Evolutionary conservation across 2,113 vertebrate species (phyloP).

Genomic region (Maccullochella peelii): DNA sequence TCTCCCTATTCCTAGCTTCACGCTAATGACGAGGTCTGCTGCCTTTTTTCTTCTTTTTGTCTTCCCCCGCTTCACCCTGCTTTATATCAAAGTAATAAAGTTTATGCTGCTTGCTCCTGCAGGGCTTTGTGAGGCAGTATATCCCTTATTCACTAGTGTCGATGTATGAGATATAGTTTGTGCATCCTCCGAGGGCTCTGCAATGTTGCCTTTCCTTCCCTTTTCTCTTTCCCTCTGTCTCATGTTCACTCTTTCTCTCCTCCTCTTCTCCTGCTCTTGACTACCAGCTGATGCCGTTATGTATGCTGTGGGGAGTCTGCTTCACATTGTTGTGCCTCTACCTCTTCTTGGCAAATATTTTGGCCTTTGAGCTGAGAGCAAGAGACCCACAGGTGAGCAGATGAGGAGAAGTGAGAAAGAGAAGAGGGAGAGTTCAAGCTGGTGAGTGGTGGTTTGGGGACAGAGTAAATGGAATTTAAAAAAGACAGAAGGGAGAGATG

Average conservation of each 20-base stretch:
- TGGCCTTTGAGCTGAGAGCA: conserved; percentile 44
- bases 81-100: conserved; percentile 51
- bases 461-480: conserved; percentile 3
- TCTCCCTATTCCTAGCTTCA: conserved; percentile 2
- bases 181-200: conserved; percentile 36
- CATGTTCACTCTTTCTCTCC: not conserved
- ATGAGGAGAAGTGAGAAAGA: conserved; percentile 38
- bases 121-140: conserved; percentile 12
- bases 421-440: not conserved
- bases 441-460: conserved; percentile 21
- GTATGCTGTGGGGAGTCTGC: conserved; percentile 42
- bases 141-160: not conserved
- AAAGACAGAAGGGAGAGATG: not conserved
- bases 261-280: conserved; percentile 4
- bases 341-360: conserved; percentile 47
- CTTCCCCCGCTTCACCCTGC: conserved; percentile 13
- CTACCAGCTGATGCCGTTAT: conserved; percentile 51
- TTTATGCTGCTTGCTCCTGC: conserved; percentile 29
- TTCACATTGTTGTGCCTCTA: conserved; percentile 33
- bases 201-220: conserved; percentile 11
- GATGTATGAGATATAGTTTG: conserved; percentile 19
- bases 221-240: conserved; percentile 5
- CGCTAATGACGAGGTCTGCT: conserved; percentile 31
- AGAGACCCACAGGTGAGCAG: conserved; percentile 21
- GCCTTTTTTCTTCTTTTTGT: conserved; percentile 12